phyloP scores from a whole-genome alignment of 2,888 invertebrate genomes.

The Bembecia ichneumoniformis region DNA sequence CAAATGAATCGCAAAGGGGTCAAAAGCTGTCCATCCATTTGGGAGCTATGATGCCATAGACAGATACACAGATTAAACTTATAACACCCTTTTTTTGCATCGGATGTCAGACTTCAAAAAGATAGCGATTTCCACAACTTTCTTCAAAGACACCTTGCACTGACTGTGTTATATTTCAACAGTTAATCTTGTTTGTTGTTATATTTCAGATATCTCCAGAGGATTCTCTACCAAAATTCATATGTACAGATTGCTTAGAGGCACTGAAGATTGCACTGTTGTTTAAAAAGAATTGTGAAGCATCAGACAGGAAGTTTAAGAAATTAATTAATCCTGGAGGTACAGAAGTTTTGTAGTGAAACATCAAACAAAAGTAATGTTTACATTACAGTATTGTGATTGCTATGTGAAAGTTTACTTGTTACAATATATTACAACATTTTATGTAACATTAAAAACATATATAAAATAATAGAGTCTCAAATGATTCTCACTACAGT shows the following conservation, averaged over 20 bases:
- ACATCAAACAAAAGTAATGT: no score
- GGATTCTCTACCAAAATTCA: slow-evolving; percentile 59
- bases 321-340: slow-evolving; percentile 55
- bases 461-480: neutral
- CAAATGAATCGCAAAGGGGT: no score
- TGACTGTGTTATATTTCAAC: neutral
- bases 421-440: no score
- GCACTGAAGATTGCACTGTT: slow-evolving; percentile 41
- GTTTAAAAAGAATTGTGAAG: slow-evolving; percentile 53
- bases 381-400: no score
- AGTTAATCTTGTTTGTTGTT: slow-evolving; percentile 1
- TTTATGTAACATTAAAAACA: no score
- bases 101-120: no score
- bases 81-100: no score
- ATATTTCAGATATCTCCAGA: slow-evolving; percentile 44
- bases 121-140: no score
- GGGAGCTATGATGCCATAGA: no score
- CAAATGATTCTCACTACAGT: neutral
- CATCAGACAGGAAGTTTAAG: slow-evolving; percentile 50
- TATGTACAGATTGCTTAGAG: slow-evolving; percentile 52
- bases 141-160: neutral
- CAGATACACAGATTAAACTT: no score
- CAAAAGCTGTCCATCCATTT: no score
- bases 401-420: no score
- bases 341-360: slow-evolving; percentile 11